Evolutionary conservation across 2,113 vertebrate genomes (phyloP).

Genomic region (Nicator chloris): DNA sequence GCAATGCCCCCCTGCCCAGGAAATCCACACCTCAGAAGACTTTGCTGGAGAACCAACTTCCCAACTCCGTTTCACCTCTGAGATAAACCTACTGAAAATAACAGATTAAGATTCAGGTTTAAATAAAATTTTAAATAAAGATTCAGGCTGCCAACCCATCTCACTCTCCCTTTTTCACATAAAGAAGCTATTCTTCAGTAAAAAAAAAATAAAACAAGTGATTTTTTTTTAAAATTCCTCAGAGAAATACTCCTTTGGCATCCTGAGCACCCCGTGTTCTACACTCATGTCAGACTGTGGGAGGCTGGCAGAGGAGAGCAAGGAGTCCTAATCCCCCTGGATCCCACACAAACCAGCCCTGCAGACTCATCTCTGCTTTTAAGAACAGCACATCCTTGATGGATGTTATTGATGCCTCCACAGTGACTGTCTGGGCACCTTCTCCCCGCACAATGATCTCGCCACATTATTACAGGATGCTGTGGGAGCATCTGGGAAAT

Average conservation of each 20-base stretch:
- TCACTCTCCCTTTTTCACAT: not conserved
- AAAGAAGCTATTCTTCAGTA: not conserved
- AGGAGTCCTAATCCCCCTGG: not conserved
- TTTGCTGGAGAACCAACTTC: not conserved
- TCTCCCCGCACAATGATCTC: not conserved
- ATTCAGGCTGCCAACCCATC: not conserved
- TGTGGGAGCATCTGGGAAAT: constrained; percentile 28
- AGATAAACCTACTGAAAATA: not conserved
- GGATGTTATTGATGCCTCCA: not conserved
- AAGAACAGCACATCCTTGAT: not conserved
- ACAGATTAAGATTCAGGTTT: not conserved
- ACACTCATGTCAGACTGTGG: not conserved
- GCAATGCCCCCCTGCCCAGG: not conserved
- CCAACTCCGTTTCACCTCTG: not conserved
- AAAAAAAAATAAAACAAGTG: not conserved
- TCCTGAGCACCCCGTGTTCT: not conserved
- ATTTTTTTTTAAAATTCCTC: not conserved
- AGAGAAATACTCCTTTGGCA: not conserved
- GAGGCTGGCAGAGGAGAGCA: not conserved
- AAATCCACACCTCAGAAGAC: not conserved
- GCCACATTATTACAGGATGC: not conserved
- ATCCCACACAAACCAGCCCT: not conserved
- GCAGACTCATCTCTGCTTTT: not conserved
- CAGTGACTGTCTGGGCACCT: not conserved
- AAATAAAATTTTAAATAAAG: not conserved